Percentiles rank a stretch among this genome's conserved stretches.
phyloP scores from a whole-genome alignment of 1,140 invertebrate species.

The Polypedilum pembai region DNA sequence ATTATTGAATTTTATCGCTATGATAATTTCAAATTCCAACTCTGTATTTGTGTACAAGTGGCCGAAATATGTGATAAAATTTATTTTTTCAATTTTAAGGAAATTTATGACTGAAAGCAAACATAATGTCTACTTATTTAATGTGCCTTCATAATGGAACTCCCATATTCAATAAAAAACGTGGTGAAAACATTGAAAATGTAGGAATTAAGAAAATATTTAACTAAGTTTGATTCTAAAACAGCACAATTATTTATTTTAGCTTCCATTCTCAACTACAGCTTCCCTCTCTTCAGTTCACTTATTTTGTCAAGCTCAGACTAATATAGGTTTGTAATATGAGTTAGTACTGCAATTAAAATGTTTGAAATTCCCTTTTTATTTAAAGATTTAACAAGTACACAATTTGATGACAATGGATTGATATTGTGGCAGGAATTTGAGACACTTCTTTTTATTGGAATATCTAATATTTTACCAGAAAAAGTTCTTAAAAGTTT shows the following conservation, averaged over 20 bases:
- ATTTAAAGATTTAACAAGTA: conserved; percentile 49
- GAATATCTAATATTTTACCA: conserved; percentile 50
- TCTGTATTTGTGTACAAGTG: no score
- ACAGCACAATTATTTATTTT: conserved; percentile 36
- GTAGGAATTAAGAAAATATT: conserved; percentile 40
- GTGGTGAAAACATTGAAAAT: conserved; percentile 51
- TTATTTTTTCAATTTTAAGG: no score
- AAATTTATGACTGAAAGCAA: neutral
- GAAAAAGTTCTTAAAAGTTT: conserved; percentile 50
- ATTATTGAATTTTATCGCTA: no score
- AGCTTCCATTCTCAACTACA: conserved; percentile 70
- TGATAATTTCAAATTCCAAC: no score
- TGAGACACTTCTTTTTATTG: conserved; percentile 50
- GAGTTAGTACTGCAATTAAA: no score
- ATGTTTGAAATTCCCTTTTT: no score
- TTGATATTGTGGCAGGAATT: conserved; percentile 69
- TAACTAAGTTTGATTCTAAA: conserved; percentile 30
- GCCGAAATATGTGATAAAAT: no score
- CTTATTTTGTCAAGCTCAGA: conserved; percentile 69
- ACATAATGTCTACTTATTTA: conserved; percentile 53
- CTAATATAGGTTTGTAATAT: conserved; percentile 39
- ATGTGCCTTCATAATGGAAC: conserved; percentile 58
- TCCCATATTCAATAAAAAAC: conserved; percentile 56
- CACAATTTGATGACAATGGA: conserved; percentile 56
- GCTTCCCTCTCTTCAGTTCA: conserved; percentile 79